Percentiles rank a stretch among this genome's conserved stretches.
Evolutionary conservation across 2,797 vertebrate genomes (phyloP).

Genomic region (Melanotaenia boesemani): DNA sequence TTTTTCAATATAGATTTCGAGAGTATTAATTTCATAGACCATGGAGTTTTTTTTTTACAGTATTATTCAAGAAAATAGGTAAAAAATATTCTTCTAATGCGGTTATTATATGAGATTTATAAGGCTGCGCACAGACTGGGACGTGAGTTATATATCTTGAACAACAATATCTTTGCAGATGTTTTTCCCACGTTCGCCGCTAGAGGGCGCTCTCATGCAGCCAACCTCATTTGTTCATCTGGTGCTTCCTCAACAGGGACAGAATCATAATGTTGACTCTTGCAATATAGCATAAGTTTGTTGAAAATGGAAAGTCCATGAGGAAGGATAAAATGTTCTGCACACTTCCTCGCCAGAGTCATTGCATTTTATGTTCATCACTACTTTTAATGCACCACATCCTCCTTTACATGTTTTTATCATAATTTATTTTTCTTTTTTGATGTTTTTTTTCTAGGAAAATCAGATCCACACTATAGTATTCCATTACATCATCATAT

Average conservation of each 20-base stretch:
- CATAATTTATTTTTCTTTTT: background rate
- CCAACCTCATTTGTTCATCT: slow-evolving; percentile 2
- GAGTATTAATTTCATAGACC: background rate
- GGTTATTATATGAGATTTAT: background rate
- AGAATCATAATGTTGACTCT: background rate
- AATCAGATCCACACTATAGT: too few species aligned
- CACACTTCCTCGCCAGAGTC: background rate
- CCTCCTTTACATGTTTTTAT: background rate
- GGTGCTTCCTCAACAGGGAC: background rate
- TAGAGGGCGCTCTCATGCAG: slow-evolving; percentile 60
- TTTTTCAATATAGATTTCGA: background rate
- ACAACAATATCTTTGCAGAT: slow-evolving; percentile 30
- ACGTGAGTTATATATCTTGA: slow-evolving; percentile 30
- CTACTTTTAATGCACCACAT: background rate
- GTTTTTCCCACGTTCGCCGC: slow-evolving; percentile 23
- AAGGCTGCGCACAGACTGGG: slow-evolving; percentile 29
- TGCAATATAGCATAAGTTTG: background rate
- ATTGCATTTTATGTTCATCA: background rate
- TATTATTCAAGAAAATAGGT: background rate
- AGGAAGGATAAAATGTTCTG: background rate
- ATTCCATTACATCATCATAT: too few species aligned
- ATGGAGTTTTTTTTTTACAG: background rate
- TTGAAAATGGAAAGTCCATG: background rate
- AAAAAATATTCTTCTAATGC: background rate
- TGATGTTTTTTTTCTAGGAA: too few species aligned